A percentile compares a stretch with the other conserved stretches of the same genome.
These are phyloP conservation scores for Apostichopus leukothele DNA, from an alignment of 53 echinoderm and acorn worm genomes.

Conservation along the genomic window DNA sequence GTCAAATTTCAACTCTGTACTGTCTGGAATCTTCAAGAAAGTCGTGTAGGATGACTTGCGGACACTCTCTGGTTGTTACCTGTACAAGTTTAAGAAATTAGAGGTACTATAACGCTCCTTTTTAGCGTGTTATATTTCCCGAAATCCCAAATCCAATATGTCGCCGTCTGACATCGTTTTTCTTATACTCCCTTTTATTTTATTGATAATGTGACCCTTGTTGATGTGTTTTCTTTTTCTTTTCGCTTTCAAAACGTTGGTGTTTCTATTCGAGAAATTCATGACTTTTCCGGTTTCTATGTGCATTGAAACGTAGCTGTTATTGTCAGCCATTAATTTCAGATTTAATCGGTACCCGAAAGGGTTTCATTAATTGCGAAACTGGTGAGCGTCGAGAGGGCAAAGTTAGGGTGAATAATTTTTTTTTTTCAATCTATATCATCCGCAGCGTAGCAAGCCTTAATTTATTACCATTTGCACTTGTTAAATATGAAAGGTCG, in stretches of 20 bases:
- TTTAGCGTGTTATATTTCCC: conserved; percentile 27
- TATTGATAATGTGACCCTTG: conserved; percentile 43
- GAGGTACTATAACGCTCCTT: conserved; percentile 21
- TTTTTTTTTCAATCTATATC: conserved; percentile 37
- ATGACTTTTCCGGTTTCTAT: conserved; percentile 9
- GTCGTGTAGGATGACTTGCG: conserved; percentile 17
- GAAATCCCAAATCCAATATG: conserved; percentile 44
- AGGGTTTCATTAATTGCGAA: conserved; percentile 45
- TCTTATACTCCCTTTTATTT: conserved; percentile 42
- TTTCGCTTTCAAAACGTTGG: conserved; percentile 22
- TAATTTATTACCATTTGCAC: conserved; percentile 74
- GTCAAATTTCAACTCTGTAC: not conserved
- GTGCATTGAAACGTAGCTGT: not conserved
- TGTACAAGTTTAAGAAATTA: conserved; percentile 21
- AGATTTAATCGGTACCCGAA: conserved; percentile 24
- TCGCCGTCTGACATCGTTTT: conserved; percentile 43
- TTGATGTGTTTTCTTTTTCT: conserved; percentile 12
- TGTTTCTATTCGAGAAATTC: conserved; percentile 7
- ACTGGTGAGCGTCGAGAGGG: conserved; percentile 30
- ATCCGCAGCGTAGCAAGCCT: conserved; percentile 47
- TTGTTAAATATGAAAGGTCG: conserved; percentile 82
- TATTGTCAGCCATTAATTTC: conserved; percentile 29
- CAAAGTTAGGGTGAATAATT: conserved; percentile 33
- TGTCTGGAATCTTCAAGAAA: conserved; percentile 1
- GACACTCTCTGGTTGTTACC: not conserved